Evolutionary conservation across 2,113 vertebrate species (phyloP).

Genomic region (Hippocampus guttulatus): DNA sequence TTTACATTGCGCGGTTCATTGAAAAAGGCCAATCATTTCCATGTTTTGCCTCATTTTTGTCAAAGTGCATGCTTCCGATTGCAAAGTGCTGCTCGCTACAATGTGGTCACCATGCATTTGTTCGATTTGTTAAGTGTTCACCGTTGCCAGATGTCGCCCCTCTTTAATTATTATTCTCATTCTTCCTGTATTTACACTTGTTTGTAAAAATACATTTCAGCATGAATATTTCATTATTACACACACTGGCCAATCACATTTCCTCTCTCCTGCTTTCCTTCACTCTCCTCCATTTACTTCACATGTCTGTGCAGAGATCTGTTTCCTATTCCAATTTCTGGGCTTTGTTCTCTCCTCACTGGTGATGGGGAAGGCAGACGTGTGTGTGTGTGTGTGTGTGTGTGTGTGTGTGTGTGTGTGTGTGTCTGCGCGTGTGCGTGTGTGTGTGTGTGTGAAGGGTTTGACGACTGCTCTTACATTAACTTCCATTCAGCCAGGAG

Average conservation of each 20-base stretch:
- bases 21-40: neutral
- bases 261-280: constrained; percentile 7
- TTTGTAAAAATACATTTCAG: neutral
- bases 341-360: constrained; percentile 31
- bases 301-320: constrained; percentile 9
- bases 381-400: neutral
- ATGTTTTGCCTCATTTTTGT: neutral
- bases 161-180: neutral
- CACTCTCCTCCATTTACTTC: constrained; percentile 16
- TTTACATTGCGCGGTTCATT: too few relatives aligned
- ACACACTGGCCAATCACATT: constrained; percentile 2
- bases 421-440: too few relatives aligned
- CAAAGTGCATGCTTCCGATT: neutral
- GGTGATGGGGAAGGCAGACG: neutral
- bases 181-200: neutral
- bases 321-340: constrained; percentile 16
- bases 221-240: neutral
- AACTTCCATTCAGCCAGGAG: constrained; percentile 50
- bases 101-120: neutral
- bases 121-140: neutral
- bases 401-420: neutral
- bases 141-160: neutral
- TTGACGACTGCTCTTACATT: constrained; percentile 51
- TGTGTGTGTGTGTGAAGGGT: constrained; percentile 5
- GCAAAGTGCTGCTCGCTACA: too few relatives aligned